Conservation (phyloP, 2,113 vertebrate species). For the Myanophis thanlyinensis region DNA sequence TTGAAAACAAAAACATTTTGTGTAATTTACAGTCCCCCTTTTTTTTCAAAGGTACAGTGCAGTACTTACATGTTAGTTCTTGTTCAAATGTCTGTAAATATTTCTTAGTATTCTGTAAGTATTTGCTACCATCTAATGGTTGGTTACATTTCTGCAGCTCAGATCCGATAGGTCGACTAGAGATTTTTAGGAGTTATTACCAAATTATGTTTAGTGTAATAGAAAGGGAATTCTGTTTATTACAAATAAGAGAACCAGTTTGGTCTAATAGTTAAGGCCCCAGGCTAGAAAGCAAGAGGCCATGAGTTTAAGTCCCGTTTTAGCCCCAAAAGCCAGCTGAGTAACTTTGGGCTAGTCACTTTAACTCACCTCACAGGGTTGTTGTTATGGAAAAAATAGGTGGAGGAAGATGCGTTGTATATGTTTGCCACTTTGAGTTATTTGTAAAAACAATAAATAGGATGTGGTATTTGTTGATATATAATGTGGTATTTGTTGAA, state of each 20-base stretch:
- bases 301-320: neutral
- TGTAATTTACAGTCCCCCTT: too few relatives aligned
- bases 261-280: neutral
- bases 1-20: too few relatives aligned
- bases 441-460: neutral
- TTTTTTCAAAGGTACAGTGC: too few relatives aligned
- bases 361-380: neutral
- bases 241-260: neutral
- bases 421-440: neutral
- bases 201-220: neutral
- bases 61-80: too few relatives aligned
- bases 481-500: neutral
- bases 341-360: neutral
- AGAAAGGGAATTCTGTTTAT: neutral
- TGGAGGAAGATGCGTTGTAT: neutral
- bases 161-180: neutral
- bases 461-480: neutral
- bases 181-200: neutral
- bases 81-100: neutral
- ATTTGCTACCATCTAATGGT: neutral
- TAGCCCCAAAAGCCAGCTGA: neutral
- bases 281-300: neutral
- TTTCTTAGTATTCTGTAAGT: neutral
- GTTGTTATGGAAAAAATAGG: neutral
- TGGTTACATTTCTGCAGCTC: neutral